Conservation (phyloP, 1,140 invertebrate species). For the Whitmania pigra region DNA sequence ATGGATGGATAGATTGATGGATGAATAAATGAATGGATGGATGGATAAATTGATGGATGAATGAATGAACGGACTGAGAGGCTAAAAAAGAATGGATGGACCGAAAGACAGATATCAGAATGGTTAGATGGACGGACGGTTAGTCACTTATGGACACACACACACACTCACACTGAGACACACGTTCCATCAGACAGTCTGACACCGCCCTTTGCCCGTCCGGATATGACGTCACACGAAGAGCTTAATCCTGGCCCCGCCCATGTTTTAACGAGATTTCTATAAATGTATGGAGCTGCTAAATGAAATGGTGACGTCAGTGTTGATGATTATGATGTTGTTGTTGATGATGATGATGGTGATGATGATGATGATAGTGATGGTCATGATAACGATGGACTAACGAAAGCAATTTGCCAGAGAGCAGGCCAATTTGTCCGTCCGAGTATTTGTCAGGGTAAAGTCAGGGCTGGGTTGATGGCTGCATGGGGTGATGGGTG, state of each 20-base stretch:
- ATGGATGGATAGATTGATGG: neutral
- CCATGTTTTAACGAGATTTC: neutral
- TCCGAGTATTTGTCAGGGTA: no score
- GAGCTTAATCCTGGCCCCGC: neutral
- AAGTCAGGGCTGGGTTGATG: no score
- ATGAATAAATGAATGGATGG: neutral
- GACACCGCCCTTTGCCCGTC: neutral
- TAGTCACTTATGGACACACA: neutral
- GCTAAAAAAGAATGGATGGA: neutral
- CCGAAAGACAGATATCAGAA: neutral
- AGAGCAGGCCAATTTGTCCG: no score
- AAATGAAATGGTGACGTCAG: neutral
- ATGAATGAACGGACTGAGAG: neutral
- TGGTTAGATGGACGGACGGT: neutral
- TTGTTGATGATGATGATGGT: no score
- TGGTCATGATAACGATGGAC: no score
- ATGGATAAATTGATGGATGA: conserved; percentile 1
- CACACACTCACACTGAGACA: neutral
- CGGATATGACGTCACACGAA: neutral
- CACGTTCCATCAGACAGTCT: neutral
- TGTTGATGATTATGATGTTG: neutral
- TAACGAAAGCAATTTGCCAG: no score
- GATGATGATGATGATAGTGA: no score
- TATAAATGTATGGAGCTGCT: neutral
- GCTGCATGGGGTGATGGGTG: no score